Evolutionary conservation across 1,140 invertebrate genomes (phyloP).

Genomic region (Amphibalanus amphitrite): DNA sequence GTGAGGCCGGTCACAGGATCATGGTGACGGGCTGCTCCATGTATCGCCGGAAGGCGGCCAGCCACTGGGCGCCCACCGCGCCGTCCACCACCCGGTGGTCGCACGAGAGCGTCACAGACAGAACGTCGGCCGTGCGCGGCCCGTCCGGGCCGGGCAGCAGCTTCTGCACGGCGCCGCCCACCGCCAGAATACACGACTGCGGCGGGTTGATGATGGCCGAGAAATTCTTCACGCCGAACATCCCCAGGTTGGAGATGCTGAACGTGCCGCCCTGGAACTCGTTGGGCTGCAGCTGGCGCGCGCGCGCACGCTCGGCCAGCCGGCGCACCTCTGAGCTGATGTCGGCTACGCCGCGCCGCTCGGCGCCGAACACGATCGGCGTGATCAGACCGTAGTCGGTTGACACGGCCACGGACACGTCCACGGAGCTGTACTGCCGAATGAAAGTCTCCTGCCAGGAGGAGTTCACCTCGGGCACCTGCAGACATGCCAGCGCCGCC

Average conservation of each 20-base stretch:
- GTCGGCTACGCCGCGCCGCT: constrained; percentile 73
- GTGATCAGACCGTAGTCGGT: constrained; percentile 92
- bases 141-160: constrained; percentile 32
- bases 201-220: constrained; percentile 51
- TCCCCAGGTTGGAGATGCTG: constrained; percentile 89
- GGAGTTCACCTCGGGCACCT: constrained; percentile 88
- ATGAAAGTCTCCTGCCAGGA: constrained; percentile 91
- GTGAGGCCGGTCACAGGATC: constrained; percentile 28
- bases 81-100: constrained; percentile 56
- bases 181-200: constrained; percentile 47
- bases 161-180: constrained; percentile 38
- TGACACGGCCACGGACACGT: constrained; percentile 91
- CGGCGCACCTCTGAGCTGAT: constrained; percentile 71
- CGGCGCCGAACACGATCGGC: constrained; percentile 88
- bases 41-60: constrained; percentile 40
- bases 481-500: constrained; percentile 70
- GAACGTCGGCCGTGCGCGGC: constrained; percentile 32
- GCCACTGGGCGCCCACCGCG: constrained; percentile 49
- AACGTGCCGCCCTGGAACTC: constrained; percentile 85
- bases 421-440: constrained; percentile 82
- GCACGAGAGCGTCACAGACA: constrained; percentile 48
- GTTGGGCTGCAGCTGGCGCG: constrained; percentile 84
- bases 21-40: constrained; percentile 45
- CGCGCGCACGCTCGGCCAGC: constrained; percentile 75
- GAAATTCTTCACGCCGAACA: constrained; percentile 73